Base-by-base conservation (phyloP, 2,888 invertebrate species). In the Acanthoscelides obtectus region DNA sequence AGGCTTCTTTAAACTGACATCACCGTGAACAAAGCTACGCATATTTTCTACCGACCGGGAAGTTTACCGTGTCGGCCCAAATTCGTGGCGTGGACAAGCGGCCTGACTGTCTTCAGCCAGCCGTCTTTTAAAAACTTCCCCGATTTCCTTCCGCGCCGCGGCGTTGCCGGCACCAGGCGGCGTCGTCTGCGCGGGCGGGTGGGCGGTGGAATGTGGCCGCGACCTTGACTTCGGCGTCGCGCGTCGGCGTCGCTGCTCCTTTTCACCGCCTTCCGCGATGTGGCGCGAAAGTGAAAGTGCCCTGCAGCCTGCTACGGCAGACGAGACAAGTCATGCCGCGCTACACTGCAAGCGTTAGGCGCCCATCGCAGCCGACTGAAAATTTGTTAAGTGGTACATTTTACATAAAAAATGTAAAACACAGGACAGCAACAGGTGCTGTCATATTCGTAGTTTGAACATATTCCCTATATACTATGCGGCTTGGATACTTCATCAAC, bases 241-340 rank as follows among this genome's bases (percentile, higher is more conserved):
- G 25, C 25, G 25, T 1, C 45, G 45, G 3, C 45, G 45, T 79
- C 82, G 80, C 80, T 80, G 80, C 80, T 79, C 81, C 80, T 79
- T 78, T 78, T 78, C 76, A 72, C 67, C 76, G 77, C 80, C 77
- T 77, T 75, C 81, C 68, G 72, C 69, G 73, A 72, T 73, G 69
- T 73, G 74, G 22, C 45, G 45, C 77, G 81, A 82, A 78, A 81
- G 80, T 76, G 79, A 81, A 79, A 80, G 80, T 70, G 78, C 75
- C 74, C 74, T 72, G 69, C 69, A 72, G 69, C 74, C 74, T 72
- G 69, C 69, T 72, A 69, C 66, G 75, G 64, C 69, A 66, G 70
- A 45, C 45, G 45, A 45, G 45, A 45, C 45, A 17, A 45, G 45
- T 12, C 12, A 25, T 5, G 45, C 45, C 12, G 25, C 12, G 45